Conservation (phyloP, 2,888 invertebrate genomes). For the Meloe dianella region DNA sequence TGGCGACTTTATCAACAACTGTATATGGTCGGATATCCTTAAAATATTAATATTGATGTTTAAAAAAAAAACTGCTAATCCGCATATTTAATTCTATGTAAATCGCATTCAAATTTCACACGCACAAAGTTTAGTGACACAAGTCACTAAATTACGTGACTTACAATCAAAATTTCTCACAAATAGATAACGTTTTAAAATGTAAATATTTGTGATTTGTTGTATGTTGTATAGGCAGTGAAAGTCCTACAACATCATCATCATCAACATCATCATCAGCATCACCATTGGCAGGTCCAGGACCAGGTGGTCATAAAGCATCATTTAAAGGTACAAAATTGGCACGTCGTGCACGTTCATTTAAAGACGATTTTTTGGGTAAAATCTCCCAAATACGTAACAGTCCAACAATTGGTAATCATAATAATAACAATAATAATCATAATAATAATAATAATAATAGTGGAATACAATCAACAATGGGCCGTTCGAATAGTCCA, state of each 20-base stretch:
- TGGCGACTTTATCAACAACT: conserved; percentile 22
- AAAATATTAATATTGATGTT: neutral
- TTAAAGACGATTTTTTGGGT: conserved; percentile 91
- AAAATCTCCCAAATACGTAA: conserved; percentile 88
- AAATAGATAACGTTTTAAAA: too few species aligned
- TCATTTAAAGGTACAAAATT: conserved; percentile 83
- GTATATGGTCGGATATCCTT: conserved; percentile 24
- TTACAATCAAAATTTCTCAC: too few species aligned
- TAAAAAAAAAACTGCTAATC: too few species aligned
- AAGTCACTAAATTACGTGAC: too few species aligned
- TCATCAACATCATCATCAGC: too few species aligned
- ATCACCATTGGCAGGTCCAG: conserved; percentile 54
- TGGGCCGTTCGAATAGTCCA: conserved; percentile 57
- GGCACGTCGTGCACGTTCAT: conserved; percentile 85
- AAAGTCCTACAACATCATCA: conserved; percentile 47
- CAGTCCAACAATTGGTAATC: conserved; percentile 62
- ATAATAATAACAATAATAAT: neutral
- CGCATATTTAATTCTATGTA: neutral
- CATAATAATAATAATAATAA: too few species aligned
- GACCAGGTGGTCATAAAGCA: conserved; percentile 75
- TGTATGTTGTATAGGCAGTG: conserved; percentile 47
- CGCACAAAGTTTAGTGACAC: too few species aligned
- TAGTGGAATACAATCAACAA: conserved; percentile 21
- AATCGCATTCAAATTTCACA: neutral
- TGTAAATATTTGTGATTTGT: conserved; percentile 12